These are phyloP conservation scores for Copsychus sechellarum DNA, from an alignment of 2,113 vertebrate species.

Conservation along the genomic window DNA sequence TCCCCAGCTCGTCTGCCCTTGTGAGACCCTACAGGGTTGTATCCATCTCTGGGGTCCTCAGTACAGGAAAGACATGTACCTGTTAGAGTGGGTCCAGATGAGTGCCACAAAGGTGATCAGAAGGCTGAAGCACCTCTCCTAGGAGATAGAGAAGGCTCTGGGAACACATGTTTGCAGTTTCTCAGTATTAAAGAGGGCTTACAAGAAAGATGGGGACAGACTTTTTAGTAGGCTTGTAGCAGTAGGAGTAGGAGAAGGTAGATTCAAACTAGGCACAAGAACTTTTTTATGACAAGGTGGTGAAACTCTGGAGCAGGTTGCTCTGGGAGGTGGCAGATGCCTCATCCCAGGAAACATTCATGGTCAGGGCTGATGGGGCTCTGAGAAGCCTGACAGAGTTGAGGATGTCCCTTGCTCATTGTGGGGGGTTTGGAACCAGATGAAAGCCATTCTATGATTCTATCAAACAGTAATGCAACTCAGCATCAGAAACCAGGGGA, in stretches of 20 bases:
- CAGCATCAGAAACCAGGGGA: background rate
- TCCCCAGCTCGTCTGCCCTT: accelerated
- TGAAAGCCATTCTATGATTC: background rate
- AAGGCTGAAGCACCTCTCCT: background rate
- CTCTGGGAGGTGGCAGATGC: background rate
- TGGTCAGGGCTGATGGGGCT: accelerated
- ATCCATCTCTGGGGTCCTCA: background rate
- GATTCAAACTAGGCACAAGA: background rate
- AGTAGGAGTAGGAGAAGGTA: background rate
- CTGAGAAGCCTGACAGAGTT: background rate
- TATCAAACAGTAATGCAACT: background rate
- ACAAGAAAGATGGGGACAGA: background rate
- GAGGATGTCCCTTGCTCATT: background rate
- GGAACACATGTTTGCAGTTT: background rate
- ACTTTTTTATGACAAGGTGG: background rate
- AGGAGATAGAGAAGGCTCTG: background rate
- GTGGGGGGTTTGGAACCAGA: background rate
- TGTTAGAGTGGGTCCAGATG: accelerated
- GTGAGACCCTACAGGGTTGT: background rate
- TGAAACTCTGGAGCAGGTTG: background rate
- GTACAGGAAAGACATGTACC: too few species aligned
- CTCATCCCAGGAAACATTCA: background rate
- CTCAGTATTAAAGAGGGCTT: background rate
- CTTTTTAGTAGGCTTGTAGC: background rate
- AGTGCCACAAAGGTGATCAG: background rate